These are phyloP conservation scores for Athripsodes cinereus DNA, from an alignment of 2,888 invertebrate species.

Conservation along the genomic window DNA sequence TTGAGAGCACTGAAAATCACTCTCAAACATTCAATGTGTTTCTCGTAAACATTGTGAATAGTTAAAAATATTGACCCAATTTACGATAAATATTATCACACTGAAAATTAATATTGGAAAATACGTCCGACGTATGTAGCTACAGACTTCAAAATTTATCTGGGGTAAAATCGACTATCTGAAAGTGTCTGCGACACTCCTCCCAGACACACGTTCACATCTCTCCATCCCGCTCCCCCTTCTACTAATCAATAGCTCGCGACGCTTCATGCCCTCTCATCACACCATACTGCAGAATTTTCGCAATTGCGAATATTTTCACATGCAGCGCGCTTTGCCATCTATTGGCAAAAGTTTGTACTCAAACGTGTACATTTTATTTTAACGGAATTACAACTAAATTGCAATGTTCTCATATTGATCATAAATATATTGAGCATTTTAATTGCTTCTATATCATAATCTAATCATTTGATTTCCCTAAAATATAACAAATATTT, in stretches of 20 bases:
- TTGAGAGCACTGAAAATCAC: not conserved
- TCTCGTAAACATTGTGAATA: constrained; percentile 2
- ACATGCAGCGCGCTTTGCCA: constrained; percentile 13
- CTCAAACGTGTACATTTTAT: constrained; percentile 10
- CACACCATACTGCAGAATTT: constrained; percentile 14
- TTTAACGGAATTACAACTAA: too few relatives aligned
- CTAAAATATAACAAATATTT: too few relatives aligned
- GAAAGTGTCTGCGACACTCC: constrained; percentile 5
- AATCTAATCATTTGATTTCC: too few relatives aligned
- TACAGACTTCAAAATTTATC: constrained; percentile 17
- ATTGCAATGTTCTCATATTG: too few relatives aligned
- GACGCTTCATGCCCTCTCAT: not conserved
- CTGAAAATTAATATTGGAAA: constrained; percentile 14
- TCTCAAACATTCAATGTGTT: not conserved
- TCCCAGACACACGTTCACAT: not conserved
- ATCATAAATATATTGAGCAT: too few relatives aligned
- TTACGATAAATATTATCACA: constrained; percentile 5
- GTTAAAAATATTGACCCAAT: constrained; percentile 19
- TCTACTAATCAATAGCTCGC: not conserved
- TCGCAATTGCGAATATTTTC: constrained; percentile 21
- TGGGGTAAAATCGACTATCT: constrained; percentile 22
- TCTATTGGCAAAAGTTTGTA: constrained; percentile 16
- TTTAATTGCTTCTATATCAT: too few relatives aligned
- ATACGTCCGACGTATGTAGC: constrained; percentile 13
- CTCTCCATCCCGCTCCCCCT: not conserved